These are phyloP conservation scores for Lepidostoma basale DNA, from an alignment of 1,140 invertebrate species.

Conservation along the genomic window DNA sequence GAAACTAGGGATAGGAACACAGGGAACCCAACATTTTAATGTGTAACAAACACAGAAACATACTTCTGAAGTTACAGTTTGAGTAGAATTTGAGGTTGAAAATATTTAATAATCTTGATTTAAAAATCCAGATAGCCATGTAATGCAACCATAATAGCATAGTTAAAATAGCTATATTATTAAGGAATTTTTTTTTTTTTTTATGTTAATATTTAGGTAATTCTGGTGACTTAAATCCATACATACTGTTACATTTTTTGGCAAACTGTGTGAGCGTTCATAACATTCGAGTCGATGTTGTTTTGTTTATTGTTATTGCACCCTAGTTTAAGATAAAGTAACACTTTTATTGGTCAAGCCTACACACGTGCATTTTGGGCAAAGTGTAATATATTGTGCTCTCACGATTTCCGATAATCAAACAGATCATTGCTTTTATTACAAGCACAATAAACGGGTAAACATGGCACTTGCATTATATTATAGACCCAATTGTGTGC, in stretches of 20 bases:
- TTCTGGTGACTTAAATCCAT: background rate
- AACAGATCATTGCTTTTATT: slow-evolving; percentile 2
- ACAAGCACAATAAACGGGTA: slow-evolving; percentile 8
- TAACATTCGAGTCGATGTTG: background rate
- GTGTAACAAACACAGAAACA: no score
- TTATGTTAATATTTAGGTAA: background rate
- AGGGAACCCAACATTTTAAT: no score
- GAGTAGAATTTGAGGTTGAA: no score
- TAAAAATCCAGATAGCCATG: background rate
- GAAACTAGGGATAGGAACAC: no score
- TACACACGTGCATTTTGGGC: background rate
- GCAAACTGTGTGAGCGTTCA: background rate
- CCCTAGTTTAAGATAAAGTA: background rate
- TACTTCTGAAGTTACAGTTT: no score
- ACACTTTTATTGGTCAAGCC: slow-evolving; percentile 13
- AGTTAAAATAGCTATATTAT: no score
- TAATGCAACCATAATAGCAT: no score
- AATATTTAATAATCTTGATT: background rate
- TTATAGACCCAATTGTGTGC: no score
- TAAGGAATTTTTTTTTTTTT: no score
- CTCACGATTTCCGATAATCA: slow-evolving; percentile 10
- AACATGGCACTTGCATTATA: slow-evolving; percentile 22
- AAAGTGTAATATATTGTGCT: background rate
- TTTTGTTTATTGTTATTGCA: no score
- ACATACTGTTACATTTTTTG: background rate